These are phyloP conservation scores for Pegoplata infirma DNA, from an alignment of 2,888 invertebrate genomes.

Conservation along the genomic window DNA sequence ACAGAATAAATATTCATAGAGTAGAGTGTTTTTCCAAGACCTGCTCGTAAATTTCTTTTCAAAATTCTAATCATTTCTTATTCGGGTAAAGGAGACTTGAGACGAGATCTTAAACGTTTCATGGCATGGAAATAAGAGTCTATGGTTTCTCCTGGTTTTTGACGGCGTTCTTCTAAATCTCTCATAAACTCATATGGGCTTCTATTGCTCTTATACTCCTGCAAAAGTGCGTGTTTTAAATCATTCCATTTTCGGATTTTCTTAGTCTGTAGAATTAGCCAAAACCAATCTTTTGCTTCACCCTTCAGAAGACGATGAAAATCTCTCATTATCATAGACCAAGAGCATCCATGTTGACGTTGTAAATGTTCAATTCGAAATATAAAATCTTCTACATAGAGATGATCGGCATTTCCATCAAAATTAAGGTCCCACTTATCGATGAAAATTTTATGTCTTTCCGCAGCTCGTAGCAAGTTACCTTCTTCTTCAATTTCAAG, in stretches of 20 bases:
- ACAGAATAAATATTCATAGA: slow-evolving; percentile 6
- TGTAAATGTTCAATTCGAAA: background rate
- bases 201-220: background rate
- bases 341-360: too few species aligned
- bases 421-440: background rate
- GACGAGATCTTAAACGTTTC: background rate
- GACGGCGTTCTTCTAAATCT: slow-evolving; percentile 5
- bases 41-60: slow-evolving; percentile 8
- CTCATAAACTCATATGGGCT: slow-evolving; percentile 5
- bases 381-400: background rate
- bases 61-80: slow-evolving; percentile 16
- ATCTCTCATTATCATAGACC: too few species aligned
- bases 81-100: background rate
- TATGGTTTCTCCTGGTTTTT: background rate
- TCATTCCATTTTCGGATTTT: background rate
- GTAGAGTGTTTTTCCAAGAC: slow-evolving; percentile 1
- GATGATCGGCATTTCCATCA: background rate
- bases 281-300: slow-evolving; percentile 1
- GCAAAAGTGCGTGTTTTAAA: background rate
- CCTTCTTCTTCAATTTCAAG: too few species aligned
- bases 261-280: background rate
- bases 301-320: background rate
- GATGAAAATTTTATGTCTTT: too few species aligned
- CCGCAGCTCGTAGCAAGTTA: too few species aligned
- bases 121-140: slow-evolving; percentile 16